Percentiles rank a stretch among this genome's conserved stretches.
phyloP scores from a whole-genome alignment of 2,888 invertebrate genomes.

The Pterobdella sp. region DNA sequence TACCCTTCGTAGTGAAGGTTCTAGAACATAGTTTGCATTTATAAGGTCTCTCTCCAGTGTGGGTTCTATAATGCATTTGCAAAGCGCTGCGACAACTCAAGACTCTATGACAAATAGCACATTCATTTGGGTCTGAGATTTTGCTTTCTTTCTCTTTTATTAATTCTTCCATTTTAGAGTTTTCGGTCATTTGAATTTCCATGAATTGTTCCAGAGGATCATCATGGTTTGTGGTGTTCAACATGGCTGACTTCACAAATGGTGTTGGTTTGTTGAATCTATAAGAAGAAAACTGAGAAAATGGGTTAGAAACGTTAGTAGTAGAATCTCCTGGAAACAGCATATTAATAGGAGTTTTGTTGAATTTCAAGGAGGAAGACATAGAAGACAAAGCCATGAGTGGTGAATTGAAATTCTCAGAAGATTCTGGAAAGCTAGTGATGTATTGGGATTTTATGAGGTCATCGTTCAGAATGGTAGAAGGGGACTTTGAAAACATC shows the following conservation, averaged over 20 bases:
- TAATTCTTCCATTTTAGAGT: constrained; percentile 86
- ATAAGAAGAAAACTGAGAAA: neutral
- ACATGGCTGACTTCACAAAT: constrained; percentile 24
- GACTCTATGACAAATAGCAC: constrained; percentile 90
- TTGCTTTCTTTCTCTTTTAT: constrained; percentile 96
- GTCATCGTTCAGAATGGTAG: neutral
- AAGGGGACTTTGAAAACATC: too few species aligned
- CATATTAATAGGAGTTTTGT: constrained; percentile 24
- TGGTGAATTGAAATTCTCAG: constrained; percentile 22
- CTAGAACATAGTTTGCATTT: constrained; percentile 57
- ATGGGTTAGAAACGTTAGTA: neutral
- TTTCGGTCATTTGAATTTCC: constrained; percentile 92
- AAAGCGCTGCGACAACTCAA: constrained; percentile 92
- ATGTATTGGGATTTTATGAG: neutral
- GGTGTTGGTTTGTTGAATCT: constrained; percentile 14
- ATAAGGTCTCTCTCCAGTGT: constrained; percentile 51
- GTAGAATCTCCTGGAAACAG: constrained; percentile 20
- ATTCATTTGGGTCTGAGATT: constrained; percentile 83
- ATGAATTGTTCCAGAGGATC: constrained; percentile 57
- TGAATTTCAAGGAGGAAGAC: constrained; percentile 27
- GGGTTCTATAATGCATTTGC: constrained; percentile 80
- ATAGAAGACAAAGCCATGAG: constrained; percentile 30
- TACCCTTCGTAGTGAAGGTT: constrained; percentile 98
- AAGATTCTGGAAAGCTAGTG: neutral
- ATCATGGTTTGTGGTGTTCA: constrained; percentile 41